Base-by-base conservation (phyloP, 2,888 invertebrate genomes). In the Hypena proboscidalis region DNA sequence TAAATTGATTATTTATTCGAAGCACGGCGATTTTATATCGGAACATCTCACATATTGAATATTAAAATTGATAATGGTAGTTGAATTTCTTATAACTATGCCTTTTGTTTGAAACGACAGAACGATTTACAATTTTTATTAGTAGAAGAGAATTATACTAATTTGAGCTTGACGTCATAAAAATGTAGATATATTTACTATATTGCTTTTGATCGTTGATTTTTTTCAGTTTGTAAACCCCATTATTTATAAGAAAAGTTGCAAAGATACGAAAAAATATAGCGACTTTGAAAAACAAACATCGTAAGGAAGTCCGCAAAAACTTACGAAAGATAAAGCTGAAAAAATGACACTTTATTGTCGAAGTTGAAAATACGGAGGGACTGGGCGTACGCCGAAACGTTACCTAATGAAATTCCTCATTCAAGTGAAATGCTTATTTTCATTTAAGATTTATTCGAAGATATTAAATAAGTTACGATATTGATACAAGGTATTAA, bases 171-270 rank as follows among this genome's bases (percentile, higher is more conserved):
- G 61, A 71, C 77, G 74, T 80, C 65, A 70, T 67, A 77, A 71
- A 74, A 38, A 55, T 65, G 59, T 75, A 72, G 60, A 63, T 50
- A 65, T 63, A 33, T 59, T 57, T 48, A 50, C n/a, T 45, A 55
- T 87, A 87, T 88, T 88, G 86, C 85, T 88, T 86, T 76, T 64
- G 71, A 70, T 85, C 79, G 78, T 80, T 83, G 81, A 80, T 73
- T 74, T n/a, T n/a, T n/a, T 55, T 64, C 56, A 59, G 51, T 60
- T n/a, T 55, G 44, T 49, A 31, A 32, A 52, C 44, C 52, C 46
- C 51, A 34, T 54, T 45, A 52, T 48, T 43, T 54, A 58, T 43
- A 67, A 54, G 37, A 41, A 56, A 58, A 61, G 51, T 50, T 51
- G 31, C 39, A 39, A 39, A 51, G 38, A 35, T n/a, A n/a, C 32